Evolutionary conservation across 2,888 invertebrate species (phyloP).

Genomic region (Plebejus anna): DNA sequence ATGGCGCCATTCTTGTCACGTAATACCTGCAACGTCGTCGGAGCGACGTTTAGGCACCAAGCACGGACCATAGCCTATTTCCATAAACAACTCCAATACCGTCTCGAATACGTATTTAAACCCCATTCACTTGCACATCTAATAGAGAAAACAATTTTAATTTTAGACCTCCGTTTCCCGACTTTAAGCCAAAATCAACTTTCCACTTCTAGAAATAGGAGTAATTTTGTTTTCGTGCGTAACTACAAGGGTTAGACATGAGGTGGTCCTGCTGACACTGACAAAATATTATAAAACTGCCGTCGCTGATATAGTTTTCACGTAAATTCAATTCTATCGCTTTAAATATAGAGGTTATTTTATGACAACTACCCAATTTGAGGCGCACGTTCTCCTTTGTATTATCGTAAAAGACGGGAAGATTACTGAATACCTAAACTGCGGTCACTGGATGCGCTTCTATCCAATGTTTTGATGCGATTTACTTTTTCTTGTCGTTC

Average conservation of each 20-base stretch:
- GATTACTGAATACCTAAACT: slow-evolving; percentile 36
- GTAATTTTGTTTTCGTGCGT: neutral
- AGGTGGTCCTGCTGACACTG: slow-evolving; percentile 18
- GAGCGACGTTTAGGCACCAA: slow-evolving; percentile 13
- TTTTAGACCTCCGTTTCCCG: neutral
- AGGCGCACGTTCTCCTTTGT: neutral
- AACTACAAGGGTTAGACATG: neutral
- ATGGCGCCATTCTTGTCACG: slow-evolving; percentile 4
- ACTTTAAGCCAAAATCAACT: neutral
- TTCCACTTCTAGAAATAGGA: slow-evolving; percentile 14
- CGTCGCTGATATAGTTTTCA: neutral
- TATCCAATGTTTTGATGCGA: slow-evolving; percentile 37
- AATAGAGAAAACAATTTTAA: slow-evolving; percentile 33
- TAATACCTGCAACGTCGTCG: slow-evolving; percentile 24
- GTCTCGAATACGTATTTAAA: slow-evolving; percentile 60
- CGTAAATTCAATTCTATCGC: slow-evolving; percentile 8
- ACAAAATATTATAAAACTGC: slow-evolving; percentile 20
- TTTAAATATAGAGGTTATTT: neutral
- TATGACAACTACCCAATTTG: neutral
- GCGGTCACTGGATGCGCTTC: slow-evolving; percentile 37
- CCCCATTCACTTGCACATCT: slow-evolving; percentile 50
- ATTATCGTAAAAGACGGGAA: slow-evolving; percentile 37
- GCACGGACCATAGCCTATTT: slow-evolving; percentile 41
- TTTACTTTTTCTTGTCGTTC: slow-evolving; percentile 36
- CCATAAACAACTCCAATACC: slow-evolving; percentile 57